Percentiles rank a stretch among this genome's conserved stretches.
Conservation (phyloP, 2,113 vertebrate species). For the Dasyornis broadbenti region DNA sequence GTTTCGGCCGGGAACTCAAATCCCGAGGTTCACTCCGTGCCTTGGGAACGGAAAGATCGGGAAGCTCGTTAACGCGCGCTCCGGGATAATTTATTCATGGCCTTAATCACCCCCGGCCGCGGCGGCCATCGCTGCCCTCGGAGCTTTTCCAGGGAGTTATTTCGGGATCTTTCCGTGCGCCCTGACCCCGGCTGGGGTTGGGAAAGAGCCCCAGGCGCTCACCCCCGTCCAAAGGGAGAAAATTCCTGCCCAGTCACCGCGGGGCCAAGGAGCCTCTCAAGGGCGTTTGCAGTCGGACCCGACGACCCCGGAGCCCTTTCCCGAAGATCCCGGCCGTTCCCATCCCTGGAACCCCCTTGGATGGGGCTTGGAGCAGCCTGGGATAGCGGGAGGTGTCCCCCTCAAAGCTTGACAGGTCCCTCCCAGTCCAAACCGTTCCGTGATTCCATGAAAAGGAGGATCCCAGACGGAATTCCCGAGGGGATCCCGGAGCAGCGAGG, state of each 20-base stretch:
- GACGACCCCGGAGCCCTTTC: neutral
- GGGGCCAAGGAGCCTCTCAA: neutral
- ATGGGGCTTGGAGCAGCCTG: neutral
- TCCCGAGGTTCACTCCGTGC: neutral
- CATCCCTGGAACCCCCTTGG: neutral
- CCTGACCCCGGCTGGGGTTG: neutral
- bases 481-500: neutral
- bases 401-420: neutral
- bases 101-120: neutral
- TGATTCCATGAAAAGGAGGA: neutral
- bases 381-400: neutral
- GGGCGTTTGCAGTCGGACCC: neutral
- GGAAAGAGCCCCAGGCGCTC: neutral
- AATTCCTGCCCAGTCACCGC: neutral
- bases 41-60: neutral
- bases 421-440: neutral
- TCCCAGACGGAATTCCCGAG: neutral
- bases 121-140: neutral
- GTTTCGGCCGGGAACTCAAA: neutral
- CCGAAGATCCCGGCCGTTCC: neutral
- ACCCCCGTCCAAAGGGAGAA: neutral
- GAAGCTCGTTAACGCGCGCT: neutral
- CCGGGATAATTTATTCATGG: constrained; percentile 8
- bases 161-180: neutral
- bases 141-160: neutral